Conservation (phyloP, 2,888 invertebrate species). For the Platycheirus rosarum region DNA sequence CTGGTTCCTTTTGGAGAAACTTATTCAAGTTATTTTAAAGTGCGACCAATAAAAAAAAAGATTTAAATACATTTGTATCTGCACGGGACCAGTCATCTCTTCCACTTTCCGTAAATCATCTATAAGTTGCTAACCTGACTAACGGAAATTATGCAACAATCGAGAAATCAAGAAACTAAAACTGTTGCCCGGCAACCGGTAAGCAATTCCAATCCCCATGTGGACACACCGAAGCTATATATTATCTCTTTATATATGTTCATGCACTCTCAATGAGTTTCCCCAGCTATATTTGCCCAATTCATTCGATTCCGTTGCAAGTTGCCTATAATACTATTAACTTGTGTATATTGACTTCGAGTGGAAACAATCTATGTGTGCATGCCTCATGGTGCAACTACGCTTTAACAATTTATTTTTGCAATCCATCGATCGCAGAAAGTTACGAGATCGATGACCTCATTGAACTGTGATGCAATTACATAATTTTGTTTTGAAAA, state of each 20-base stretch:
- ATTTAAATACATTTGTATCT: neutral
- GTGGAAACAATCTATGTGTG: no score
- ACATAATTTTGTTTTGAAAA: neutral
- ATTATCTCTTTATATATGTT: no score
- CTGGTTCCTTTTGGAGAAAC: no score
- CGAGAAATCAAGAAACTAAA: slow-evolving; percentile 16
- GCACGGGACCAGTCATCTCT: slow-evolving; percentile 24
- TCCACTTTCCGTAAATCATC: slow-evolving; percentile 36
- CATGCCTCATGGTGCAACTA: slow-evolving; percentile 7
- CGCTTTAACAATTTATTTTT: slow-evolving; percentile 43
- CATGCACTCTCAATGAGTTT: slow-evolving; percentile 1
- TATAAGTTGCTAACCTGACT: neutral
- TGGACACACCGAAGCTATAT: neutral
- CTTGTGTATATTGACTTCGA: no score
- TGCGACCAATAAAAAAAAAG: no score
- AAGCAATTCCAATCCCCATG: neutral
- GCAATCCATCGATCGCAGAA: slow-evolving; percentile 25
- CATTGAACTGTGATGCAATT: slow-evolving; percentile 33
- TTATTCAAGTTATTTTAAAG: neutral
- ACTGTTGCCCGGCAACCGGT: neutral
- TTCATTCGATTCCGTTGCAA: slow-evolving; percentile 2
- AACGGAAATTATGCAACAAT: slow-evolving; percentile 57
- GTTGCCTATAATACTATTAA: neutral
- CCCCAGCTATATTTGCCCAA: slow-evolving; percentile 3
- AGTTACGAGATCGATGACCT: slow-evolving; percentile 25